Base-by-base conservation (phyloP, 2,113 vertebrate genomes). In the Paradoxurus hermaphroditus region DNA sequence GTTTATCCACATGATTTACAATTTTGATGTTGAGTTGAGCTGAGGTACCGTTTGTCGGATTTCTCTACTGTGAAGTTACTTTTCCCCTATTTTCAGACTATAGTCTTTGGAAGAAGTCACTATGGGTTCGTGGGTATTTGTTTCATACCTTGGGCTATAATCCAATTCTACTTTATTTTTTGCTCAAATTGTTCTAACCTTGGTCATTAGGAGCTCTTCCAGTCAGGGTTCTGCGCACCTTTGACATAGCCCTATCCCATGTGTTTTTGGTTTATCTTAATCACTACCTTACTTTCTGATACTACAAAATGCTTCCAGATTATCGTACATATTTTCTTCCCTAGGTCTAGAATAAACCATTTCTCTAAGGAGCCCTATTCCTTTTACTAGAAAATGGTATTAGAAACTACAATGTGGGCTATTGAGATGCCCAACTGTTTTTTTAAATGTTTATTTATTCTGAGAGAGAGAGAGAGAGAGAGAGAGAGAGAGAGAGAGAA, bases 291-390 rank as follows among this genome's bases (percentile, higher is more conserved):
- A 46, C 21, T 62, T 92, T 82, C 39, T 82, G n/a, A 63, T 14
- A 87, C 18, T 87, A 34, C 25, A 77, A 83, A 29, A 62, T 68
- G 11, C 39, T 75, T 27, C 39, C 67, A n/a, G n/a, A 92, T 86
- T 31, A 94, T 83, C 63, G 41, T 51, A 11, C 75, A 34, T 86
- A 79, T 93, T 70, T 93, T 44, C 49, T 65, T 10, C 75, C 41
- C 34, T 34, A 53, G 10, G 46, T 21, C 89, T 81, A 94, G 44
- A 65, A 82, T 67, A 36, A 84, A 62, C 39, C 23, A 68, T 75
- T 85, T 86, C n/a, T 86, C 95, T 53, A 86, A 87, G 49, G 41
- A 92, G 23, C 27, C 31, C 27, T 89, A 16, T 91, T 97, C 16
- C 21, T 93, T 79, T 78, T 25, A 72, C 23, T 73, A 23, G 53